These are phyloP conservation scores for Castor canadensis DNA, from an alignment of 2,113 vertebrate species.

Conservation along the genomic window DNA sequence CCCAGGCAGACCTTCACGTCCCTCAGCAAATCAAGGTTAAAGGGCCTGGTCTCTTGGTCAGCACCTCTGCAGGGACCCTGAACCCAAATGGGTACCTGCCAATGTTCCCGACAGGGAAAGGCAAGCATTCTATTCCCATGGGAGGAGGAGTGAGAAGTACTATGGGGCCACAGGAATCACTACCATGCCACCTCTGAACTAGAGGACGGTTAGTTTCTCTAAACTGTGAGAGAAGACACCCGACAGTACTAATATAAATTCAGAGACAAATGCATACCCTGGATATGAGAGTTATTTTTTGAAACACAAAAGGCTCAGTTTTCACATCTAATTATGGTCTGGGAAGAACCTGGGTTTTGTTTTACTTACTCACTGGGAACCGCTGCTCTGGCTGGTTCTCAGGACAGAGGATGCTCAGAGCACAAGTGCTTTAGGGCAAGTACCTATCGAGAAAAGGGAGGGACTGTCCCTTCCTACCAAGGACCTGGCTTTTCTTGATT, in stretches of 20 bases:
- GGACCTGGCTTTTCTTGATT: neutral
- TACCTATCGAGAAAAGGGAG: neutral
- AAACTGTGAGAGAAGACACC: neutral
- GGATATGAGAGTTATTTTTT: neutral
- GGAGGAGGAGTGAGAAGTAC: neutral
- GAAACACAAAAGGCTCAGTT: neutral
- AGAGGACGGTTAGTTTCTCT: neutral
- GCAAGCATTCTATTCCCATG: too few relatives aligned
- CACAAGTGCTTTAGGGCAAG: neutral
- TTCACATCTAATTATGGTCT: neutral
- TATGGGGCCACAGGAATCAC: neutral
- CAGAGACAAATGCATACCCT: neutral
- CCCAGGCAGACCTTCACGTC: neutral
- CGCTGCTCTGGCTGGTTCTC: neutral
- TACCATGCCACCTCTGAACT: neutral
- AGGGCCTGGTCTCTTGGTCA: neutral
- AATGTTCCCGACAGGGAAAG: too few relatives aligned
- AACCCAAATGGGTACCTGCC: neutral
- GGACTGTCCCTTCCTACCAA: neutral
- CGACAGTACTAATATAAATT: neutral
- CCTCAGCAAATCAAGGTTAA: neutral
- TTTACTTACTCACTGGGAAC: conserved; percentile 19
- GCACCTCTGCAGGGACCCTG: neutral
- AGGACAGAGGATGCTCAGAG: neutral
- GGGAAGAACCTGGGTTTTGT: neutral